A percentile compares a stretch with the other conserved stretches of the same genome.
These are phyloP conservation scores for Chloromyia formosa DNA, from an alignment of 2,888 invertebrate genomes.

Conservation along the genomic window DNA sequence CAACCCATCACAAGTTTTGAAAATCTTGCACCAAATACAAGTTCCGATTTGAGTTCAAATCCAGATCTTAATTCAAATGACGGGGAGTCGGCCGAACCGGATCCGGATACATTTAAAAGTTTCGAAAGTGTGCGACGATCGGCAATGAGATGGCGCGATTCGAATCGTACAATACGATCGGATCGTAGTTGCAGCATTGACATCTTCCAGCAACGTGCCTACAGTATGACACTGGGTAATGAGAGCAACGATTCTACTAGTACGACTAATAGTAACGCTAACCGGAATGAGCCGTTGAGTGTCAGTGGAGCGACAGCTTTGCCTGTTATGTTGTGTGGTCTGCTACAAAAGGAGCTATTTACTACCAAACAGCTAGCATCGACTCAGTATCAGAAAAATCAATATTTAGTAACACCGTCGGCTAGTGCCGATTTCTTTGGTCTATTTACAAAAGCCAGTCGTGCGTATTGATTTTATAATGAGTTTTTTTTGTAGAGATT, in stretches of 20 bases:
- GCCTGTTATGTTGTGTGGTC: conserved; percentile 65
- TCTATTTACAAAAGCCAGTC: conserved; percentile 49
- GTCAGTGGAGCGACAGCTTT: conserved; percentile 61
- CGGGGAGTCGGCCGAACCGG: too few relatives aligned
- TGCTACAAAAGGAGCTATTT: conserved; percentile 62
- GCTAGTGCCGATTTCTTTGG: conserved; percentile 49
- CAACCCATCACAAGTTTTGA: too few relatives aligned
- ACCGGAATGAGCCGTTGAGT: conserved; percentile 52
- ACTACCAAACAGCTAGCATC: conserved; percentile 40
- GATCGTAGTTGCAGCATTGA: conserved; percentile 38
- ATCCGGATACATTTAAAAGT: too few relatives aligned
- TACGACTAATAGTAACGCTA: conserved; percentile 21
- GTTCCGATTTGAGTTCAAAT: too few relatives aligned
- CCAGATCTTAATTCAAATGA: too few relatives aligned
- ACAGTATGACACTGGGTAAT: conserved; percentile 15
- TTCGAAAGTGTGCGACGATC: too few relatives aligned
- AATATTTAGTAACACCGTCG: conserved; percentile 51
- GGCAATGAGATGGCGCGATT: too few relatives aligned
- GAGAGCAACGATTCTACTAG: neutral
- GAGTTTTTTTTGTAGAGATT: neutral
- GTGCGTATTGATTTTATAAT: conserved; percentile 51
- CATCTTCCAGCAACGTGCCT: conserved; percentile 25
- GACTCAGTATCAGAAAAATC: conserved; percentile 49
- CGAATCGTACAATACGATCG: too few relatives aligned
- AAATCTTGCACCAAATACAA: too few relatives aligned